Conservation (phyloP, 2,797 vertebrate species). For the Enteromius viviparus region DNA sequence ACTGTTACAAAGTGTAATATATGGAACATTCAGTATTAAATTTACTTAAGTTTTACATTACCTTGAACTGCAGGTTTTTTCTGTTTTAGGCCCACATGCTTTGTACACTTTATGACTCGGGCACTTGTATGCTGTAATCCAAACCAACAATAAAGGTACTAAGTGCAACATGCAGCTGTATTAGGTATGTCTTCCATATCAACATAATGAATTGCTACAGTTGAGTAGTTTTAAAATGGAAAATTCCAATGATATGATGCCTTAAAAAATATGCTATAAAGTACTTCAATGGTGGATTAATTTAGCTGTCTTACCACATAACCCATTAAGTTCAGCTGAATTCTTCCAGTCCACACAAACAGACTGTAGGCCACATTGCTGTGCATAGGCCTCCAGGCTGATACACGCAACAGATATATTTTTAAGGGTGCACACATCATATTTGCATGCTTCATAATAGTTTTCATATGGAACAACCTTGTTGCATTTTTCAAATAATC, state of each 20-base stretch:
- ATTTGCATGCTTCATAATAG: conserved; percentile 74
- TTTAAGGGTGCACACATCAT: conserved; percentile 67
- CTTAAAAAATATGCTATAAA: background rate
- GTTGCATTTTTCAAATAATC: conserved; percentile 79
- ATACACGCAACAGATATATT: conserved; percentile 63
- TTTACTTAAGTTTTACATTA: conserved; percentile 55
- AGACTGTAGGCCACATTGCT: conserved; percentile 66
- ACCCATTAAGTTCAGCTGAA: conserved; percentile 66
- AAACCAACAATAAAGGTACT: conserved; percentile 5
- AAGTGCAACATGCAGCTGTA: background rate
- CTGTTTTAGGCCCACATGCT: conserved; percentile 73
- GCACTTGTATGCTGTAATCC: conserved; percentile 72
- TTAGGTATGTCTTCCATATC: background rate
- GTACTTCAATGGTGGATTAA: background rate
- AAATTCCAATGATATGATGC: background rate
- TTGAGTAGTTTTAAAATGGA: background rate
- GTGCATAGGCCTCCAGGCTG: conserved; percentile 78
- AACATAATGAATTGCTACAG: background rate
- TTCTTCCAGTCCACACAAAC: conserved; percentile 80
- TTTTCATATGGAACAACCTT: conserved; percentile 55
- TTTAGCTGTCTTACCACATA: conserved; percentile 73
- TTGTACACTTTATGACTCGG: conserved; percentile 74
- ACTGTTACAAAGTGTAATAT: background rate
- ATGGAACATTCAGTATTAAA: background rate
- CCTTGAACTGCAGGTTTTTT: conserved; percentile 75